Percentiles rank a stretch among this genome's conserved stretches.
Conservation (phyloP, 1,140 invertebrate genomes). For the Dolichoris vasculosae region DNA sequence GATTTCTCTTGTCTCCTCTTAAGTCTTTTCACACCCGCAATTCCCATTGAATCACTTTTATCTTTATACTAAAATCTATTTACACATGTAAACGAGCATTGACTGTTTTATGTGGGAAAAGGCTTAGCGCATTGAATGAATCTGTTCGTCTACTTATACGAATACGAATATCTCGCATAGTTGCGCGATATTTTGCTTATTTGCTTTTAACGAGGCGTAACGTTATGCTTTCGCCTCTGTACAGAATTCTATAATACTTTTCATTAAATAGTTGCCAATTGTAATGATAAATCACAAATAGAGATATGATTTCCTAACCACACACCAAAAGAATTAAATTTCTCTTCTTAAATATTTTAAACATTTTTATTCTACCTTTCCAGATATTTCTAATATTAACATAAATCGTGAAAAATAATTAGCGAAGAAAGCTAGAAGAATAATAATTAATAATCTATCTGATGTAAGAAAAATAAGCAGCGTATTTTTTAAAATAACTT, state of each 20-base stretch:
- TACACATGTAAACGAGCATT: neutral
- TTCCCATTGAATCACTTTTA: neutral
- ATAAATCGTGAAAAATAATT: no score
- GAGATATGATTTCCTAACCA: neutral
- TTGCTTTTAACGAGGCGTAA: neutral
- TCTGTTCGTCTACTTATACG: neutral
- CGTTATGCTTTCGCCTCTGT: neutral
- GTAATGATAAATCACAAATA: neutral
- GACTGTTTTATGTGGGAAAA: neutral
- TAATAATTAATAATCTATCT: no score
- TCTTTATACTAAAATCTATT: neutral
- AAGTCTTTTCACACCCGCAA: constrained; percentile 22
- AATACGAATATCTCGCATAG: neutral
- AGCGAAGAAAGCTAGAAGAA: no score
- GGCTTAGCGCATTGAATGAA: neutral
- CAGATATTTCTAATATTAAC: no score
- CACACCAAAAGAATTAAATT: neutral
- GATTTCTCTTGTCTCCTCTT: constrained; percentile 8
- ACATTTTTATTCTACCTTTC: neutral
- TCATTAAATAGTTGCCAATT: neutral
- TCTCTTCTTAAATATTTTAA: neutral
- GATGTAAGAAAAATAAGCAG: no score
- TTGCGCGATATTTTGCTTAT: constrained; percentile 1
- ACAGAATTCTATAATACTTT: neutral
- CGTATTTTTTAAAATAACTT: no score